Conservation (phyloP, 1,140 invertebrate genomes). For the Subanguina moxae region DNA sequence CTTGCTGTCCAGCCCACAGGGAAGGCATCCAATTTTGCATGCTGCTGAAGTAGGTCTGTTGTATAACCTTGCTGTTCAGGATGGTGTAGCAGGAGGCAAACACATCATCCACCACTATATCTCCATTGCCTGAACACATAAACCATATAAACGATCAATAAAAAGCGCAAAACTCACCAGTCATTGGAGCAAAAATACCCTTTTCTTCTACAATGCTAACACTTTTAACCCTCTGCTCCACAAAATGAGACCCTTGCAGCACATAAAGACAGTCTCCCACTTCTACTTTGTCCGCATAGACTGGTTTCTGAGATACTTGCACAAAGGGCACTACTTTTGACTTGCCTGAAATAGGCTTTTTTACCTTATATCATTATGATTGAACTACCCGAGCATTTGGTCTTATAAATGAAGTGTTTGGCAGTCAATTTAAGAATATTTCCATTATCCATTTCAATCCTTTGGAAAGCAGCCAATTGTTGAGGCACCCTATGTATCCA, state of each 20-base stretch:
- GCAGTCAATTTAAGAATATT: conserved; percentile 35
- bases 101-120: conserved; percentile 38
- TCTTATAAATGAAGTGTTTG: conserved; percentile 47
- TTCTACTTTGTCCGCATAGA: conserved; percentile 40
- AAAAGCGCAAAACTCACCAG: neutral
- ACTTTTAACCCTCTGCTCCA: conserved; percentile 21
- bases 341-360: conserved; percentile 6
- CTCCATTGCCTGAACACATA: conserved; percentile 13
- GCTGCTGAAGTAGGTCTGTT: conserved; percentile 23
- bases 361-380: conserved; percentile 6
- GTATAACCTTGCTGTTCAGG: conserved; percentile 25
- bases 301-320: conserved; percentile 14
- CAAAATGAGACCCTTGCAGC: conserved; percentile 9
- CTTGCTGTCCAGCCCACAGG: too few relatives aligned
- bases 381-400: conserved; percentile 30
- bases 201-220: conserved; percentile 23
- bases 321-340: conserved; percentile 8
- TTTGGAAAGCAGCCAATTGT: conserved; percentile 30
- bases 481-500: conserved; percentile 44
- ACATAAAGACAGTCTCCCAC: conserved; percentile 42
- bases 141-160: too few relatives aligned
- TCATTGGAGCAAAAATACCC: conserved; percentile 47
- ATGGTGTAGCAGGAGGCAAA: conserved; percentile 41
- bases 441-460: conserved; percentile 37
- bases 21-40: too few relatives aligned